Evolutionary conservation across 2,888 invertebrate species (phyloP).

Genomic region (Amphipyra tragopoginis): DNA sequence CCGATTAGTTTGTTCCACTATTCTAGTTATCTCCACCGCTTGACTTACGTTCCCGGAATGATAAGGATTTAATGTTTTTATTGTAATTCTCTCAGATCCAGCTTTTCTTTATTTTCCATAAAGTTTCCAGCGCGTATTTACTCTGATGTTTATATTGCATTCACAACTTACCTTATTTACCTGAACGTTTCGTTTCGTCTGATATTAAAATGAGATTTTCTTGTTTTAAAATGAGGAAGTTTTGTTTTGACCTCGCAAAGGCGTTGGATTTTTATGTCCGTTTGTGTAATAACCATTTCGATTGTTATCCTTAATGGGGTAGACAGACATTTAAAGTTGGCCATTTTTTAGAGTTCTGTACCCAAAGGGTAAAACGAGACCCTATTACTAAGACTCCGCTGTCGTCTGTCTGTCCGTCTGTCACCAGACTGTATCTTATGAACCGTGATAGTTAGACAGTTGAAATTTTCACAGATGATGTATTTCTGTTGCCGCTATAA

Average conservation of each 20-base stretch:
- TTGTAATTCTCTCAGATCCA: conserved; percentile 21
- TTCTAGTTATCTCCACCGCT: conserved; percentile 1
- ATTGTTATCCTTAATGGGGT: no score
- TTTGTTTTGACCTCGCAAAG: conserved; percentile 6
- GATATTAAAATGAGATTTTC: conserved; percentile 33
- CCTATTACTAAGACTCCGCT: no score
- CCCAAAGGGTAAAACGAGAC: no score
- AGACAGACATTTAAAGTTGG: no score
- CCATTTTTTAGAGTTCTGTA: no score
- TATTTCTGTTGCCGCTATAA: no score
- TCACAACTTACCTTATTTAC: conserved; percentile 34
- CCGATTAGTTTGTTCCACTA: conserved; percentile 9
- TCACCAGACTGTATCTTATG: no score
- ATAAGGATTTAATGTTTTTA: conserved; percentile 27
- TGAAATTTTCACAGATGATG: no score
- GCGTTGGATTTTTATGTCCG: neutral
- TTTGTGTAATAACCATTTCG: neutral
- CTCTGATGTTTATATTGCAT: conserved; percentile 38
- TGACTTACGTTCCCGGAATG: conserved; percentile 21
- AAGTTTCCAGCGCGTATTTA: conserved; percentile 17
- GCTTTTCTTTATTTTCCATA: conserved; percentile 33
- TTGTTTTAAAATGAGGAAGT: conserved; percentile 19
- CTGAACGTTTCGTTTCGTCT: conserved; percentile 8
- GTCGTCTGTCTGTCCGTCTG: no score
- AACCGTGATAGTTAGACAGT: no score